Percentiles rank a stretch among this genome's conserved stretches.
Conservation (phyloP, 1,140 invertebrate genomes). For the Gerris buenoi region DNA sequence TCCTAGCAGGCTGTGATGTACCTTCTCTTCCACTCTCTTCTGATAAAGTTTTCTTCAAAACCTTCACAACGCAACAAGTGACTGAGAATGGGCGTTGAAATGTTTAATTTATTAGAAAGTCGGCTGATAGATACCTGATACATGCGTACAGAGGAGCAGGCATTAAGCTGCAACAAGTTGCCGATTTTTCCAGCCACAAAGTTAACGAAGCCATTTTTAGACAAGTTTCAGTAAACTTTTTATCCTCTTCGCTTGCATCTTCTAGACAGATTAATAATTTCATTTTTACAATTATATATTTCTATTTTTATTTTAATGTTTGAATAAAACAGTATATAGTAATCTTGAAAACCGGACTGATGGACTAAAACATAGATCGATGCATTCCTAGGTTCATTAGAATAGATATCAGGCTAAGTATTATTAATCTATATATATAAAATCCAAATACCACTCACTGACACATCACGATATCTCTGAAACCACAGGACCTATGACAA, state of each 20-base stretch:
- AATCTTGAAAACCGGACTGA: not conserved
- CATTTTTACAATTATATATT: not conserved
- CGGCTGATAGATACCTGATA: too few species aligned
- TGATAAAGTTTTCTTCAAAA: not conserved
- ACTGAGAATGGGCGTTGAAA: too few species aligned
- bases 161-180: slow-evolving; percentile 28
- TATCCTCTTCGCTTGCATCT: not conserved
- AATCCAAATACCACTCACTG: too few species aligned
- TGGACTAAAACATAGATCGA: not conserved
- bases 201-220: slow-evolving; percentile 34
- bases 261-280: not conserved
- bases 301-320: not conserved
- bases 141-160: slow-evolving; percentile 18
- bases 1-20: not conserved
- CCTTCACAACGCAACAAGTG: too few species aligned
- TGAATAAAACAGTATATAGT: not conserved
- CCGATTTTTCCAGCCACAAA: slow-evolving; percentile 34
- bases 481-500: too few species aligned
- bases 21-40: not conserved
- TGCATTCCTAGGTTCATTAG: not conserved
- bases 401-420: not conserved
- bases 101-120: too few species aligned
- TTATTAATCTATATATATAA: too few species aligned
- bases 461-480: too few species aligned
- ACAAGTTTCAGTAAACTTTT: slow-evolving; percentile 23